Evolutionary conservation across 2,888 invertebrate species (phyloP).

Genomic region (Campoplex nolae): DNA sequence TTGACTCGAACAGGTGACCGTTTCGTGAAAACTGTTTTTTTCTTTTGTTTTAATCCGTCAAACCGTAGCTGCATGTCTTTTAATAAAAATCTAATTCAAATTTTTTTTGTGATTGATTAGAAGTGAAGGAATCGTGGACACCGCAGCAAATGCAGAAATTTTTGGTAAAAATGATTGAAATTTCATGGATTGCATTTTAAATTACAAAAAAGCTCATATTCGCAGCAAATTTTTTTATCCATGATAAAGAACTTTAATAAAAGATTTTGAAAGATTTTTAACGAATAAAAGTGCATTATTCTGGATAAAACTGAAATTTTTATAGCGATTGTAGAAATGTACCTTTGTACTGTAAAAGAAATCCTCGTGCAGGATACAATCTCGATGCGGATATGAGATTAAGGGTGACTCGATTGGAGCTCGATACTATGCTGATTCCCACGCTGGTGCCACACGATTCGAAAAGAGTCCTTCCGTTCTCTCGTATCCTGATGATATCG

Average conservation of each 20-base stretch:
- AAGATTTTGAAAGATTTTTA: neutral
- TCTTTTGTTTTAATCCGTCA: no score
- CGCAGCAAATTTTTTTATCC: no score
- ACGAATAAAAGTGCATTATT: constrained; percentile 8
- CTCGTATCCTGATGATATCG: constrained; percentile 81
- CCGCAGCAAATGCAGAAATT: no score
- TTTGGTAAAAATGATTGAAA: no score
- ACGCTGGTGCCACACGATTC: constrained; percentile 81
- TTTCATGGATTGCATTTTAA: no score
- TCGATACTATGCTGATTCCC: constrained; percentile 80
- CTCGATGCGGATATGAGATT: constrained; percentile 79
- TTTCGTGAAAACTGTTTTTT: no score
- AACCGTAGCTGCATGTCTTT: no score
- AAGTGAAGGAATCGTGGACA: no score
- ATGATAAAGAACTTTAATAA: neutral
- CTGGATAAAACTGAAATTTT: neutral
- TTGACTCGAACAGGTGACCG: no score
- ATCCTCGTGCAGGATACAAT: constrained; percentile 80
- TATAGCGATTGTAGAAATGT: neutral
- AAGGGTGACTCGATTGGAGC: constrained; percentile 80
- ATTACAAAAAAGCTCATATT: no score
- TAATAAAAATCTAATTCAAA: no score
- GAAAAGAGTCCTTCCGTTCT: constrained; percentile 79
- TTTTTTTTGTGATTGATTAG: no score
- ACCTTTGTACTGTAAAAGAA: constrained; percentile 83